Conservation (phyloP, 2,113 vertebrate genomes). For the Piprites chloris region DNA sequence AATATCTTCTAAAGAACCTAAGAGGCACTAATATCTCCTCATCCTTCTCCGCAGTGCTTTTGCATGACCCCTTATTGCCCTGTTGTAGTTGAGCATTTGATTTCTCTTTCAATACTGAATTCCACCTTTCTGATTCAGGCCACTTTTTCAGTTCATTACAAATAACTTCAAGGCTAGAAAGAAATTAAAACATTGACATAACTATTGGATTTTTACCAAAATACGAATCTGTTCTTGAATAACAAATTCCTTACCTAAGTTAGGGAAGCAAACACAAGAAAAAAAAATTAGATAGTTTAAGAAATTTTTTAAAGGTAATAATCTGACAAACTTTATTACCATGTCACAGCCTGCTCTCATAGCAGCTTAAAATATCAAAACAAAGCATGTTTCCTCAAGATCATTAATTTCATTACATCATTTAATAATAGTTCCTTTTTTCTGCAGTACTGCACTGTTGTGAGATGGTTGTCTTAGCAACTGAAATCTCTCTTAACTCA, state of each 20-base stretch:
- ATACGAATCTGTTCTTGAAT: neutral
- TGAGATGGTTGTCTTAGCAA: conserved; percentile 26
- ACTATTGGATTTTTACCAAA: neutral
- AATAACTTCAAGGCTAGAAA: neutral
- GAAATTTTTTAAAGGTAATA: neutral
- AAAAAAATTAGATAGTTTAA: neutral
- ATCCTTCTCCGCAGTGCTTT: neutral
- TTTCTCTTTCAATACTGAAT: neutral
- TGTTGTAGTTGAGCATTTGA: neutral
- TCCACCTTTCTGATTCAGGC: neutral
- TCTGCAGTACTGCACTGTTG: neutral
- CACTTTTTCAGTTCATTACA: neutral
- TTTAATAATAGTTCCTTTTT: neutral
- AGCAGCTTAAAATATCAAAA: neutral
- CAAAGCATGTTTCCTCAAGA: neutral
- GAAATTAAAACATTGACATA: neutral
- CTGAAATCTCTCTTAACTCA: neutral
- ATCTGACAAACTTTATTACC: neutral
- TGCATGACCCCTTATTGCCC: neutral
- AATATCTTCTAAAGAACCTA: neutral
- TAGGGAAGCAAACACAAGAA: neutral
- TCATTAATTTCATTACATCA: neutral
- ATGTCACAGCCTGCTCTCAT: neutral
- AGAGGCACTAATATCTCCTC: neutral
- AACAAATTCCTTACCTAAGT: neutral